These are phyloP conservation scores for Drosophila mayaguana DNA, from an alignment of 2,888 invertebrate species.

Conservation along the genomic window DNA sequence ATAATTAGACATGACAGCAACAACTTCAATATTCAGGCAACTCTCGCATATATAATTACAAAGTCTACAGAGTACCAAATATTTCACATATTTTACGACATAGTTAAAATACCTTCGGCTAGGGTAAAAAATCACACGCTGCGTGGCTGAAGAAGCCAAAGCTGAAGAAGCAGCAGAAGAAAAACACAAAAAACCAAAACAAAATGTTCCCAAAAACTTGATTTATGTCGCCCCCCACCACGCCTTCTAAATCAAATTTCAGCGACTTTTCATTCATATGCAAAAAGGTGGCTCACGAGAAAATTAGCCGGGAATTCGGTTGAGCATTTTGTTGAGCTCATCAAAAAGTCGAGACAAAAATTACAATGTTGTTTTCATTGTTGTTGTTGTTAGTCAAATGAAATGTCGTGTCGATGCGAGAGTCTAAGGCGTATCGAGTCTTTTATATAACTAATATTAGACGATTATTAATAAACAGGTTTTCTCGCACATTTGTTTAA, in stretches of 20 bases:
- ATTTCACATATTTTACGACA: neutral
- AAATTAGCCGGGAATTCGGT: conserved; percentile 24
- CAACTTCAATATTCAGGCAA: neutral
- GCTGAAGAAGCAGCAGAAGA: neutral
- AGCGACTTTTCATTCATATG: conserved; percentile 73
- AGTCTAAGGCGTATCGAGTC: conserved; percentile 40
- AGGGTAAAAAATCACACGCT: conserved; percentile 22
- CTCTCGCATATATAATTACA: neutral
- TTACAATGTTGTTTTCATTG: conserved; percentile 7
- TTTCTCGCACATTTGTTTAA: conserved; percentile 39
- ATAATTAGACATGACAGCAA: neutral
- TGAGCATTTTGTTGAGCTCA: conserved; percentile 59
- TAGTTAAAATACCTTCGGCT: neutral
- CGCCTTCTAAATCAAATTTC: conserved; percentile 57
- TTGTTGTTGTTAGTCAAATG: conserved; percentile 19
- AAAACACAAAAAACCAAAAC: neutral
- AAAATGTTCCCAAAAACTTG: conserved; percentile 48
- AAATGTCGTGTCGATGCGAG: conserved; percentile 43
- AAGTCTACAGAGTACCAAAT: neutral
- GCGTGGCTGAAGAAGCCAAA: conserved; percentile 6
- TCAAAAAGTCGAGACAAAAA: conserved; percentile 29
- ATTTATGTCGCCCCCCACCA: conserved; percentile 57
- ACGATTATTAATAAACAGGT: conserved; percentile 55
- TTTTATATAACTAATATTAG: conserved; percentile 38
- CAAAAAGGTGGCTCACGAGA: conserved; percentile 49